These are phyloP conservation scores for Ochlodes sylvanus DNA, from an alignment of 2,888 invertebrate genomes.

Conservation along the genomic window DNA sequence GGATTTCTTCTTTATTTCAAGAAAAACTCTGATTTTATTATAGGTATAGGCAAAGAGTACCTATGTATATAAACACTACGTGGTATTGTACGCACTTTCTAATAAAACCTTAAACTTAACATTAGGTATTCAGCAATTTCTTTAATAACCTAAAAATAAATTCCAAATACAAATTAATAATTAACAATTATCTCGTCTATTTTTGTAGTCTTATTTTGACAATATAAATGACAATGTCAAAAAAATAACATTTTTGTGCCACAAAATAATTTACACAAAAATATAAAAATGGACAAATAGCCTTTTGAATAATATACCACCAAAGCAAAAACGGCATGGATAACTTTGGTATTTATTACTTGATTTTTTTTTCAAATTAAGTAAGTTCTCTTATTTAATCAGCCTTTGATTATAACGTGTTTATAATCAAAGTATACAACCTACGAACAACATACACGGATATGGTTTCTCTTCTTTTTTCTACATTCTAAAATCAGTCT, in stretches of 20 bases:
- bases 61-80: too few relatives aligned
- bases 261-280: neutral
- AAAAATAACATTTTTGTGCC: neutral
- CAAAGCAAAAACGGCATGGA: constrained; percentile 39
- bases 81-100: too few relatives aligned
- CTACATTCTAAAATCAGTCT: too few relatives aligned
- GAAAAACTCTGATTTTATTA: too few relatives aligned
- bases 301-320: constrained; percentile 14
- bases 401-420: too few relatives aligned
- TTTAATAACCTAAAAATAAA: neutral
- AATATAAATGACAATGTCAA: constrained; percentile 11
- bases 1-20: too few relatives aligned
- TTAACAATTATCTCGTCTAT: too few relatives aligned
- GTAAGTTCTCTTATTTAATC: neutral
- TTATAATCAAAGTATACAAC: too few relatives aligned
- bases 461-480: too few relatives aligned
- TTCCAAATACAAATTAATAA: constrained; percentile 7
- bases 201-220: neutral
- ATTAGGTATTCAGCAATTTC: neutral
- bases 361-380: constrained; percentile 7
- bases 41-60: too few relatives aligned
- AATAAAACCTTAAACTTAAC: too few relatives aligned
- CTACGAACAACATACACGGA: too few relatives aligned
- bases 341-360: constrained; percentile 39
- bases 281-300: neutral